Evolutionary conservation across 2,888 invertebrate genomes (phyloP).

Genomic region (Amorpha juglandis): DNA sequence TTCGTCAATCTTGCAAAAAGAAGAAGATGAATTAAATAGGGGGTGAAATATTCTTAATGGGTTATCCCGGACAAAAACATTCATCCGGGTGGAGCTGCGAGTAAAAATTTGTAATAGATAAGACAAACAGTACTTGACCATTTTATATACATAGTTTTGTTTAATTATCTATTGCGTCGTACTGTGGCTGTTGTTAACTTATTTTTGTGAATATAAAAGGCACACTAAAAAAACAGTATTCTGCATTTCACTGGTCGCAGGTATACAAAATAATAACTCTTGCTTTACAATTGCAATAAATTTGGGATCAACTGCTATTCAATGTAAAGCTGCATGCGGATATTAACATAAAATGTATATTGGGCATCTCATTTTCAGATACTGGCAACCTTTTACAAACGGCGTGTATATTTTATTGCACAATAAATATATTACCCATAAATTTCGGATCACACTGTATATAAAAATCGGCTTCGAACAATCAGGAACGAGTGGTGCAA

Average conservation of each 20-base stretch:
- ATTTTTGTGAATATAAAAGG: too few relatives aligned
- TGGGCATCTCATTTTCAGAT: not conserved
- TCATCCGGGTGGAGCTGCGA: too few relatives aligned
- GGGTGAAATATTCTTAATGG: too few relatives aligned
- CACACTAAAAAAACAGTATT: not conserved
- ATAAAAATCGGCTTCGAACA: not conserved
- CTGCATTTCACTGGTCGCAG: not conserved
- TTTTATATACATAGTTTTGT: too few relatives aligned
- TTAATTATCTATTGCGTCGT: too few relatives aligned
- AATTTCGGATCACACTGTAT: constrained; percentile 1
- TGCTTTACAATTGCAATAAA: not conserved
- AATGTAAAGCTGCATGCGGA: not conserved
- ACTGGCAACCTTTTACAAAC: not conserved
- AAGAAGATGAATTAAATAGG: too few relatives aligned
- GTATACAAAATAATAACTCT: not conserved
- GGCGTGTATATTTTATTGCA: not conserved
- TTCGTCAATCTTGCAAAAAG: too few relatives aligned
- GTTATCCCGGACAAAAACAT: too few relatives aligned
- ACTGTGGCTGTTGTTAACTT: too few relatives aligned
- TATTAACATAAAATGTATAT: constrained; percentile 1
- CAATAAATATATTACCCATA: constrained; percentile 1
- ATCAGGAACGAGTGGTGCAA: not conserved
- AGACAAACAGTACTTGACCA: too few relatives aligned
- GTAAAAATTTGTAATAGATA: too few relatives aligned
- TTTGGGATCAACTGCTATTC: not conserved